Evolutionary conservation across 2,113 vertebrate species (phyloP).

Genomic region (Neogobius melanostomus): DNA sequence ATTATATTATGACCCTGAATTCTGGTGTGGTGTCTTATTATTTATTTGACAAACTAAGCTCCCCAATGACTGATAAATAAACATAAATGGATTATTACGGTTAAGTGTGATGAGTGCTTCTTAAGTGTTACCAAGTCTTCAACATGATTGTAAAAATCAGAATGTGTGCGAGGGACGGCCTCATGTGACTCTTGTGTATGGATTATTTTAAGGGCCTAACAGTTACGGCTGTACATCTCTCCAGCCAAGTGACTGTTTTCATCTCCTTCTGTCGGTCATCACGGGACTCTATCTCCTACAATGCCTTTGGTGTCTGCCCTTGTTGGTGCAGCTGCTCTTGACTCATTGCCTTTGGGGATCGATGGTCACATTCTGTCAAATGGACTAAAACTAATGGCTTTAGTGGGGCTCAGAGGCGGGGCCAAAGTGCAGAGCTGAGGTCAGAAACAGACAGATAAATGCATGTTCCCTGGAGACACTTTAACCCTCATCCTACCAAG

Average conservation of each 20-base stretch:
- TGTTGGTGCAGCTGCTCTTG: slow-evolving; percentile 39
- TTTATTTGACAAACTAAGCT: too few relatives aligned
- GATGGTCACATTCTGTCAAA: slow-evolving; percentile 64
- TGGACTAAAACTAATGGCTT: slow-evolving; percentile 52
- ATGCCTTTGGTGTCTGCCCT: slow-evolving; percentile 12
- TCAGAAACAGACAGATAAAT: slow-evolving; percentile 1
- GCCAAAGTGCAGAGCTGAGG: slow-evolving; percentile 12
- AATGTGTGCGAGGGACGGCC: too few relatives aligned
- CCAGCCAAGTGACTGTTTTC: neutral
- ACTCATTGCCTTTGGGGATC: slow-evolving; percentile 60
- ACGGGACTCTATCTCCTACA: slow-evolving; percentile 46
- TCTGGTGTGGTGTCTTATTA: too few relatives aligned
- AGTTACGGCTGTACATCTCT: neutral
- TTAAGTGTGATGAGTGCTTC: too few relatives aligned
- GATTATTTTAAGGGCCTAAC: neutral
- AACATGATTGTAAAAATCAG: too few relatives aligned
- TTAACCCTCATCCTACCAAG: neutral
- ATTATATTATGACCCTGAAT: neutral
- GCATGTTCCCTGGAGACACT: neutral
- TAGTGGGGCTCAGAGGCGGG: slow-evolving; percentile 19
- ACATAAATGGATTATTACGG: too few relatives aligned
- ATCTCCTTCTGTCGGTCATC: slow-evolving; percentile 33
- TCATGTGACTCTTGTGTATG: neutral
- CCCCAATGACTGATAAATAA: too few relatives aligned
- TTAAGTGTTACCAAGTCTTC: too few relatives aligned